Evolutionary conservation across 1,140 invertebrate genomes (phyloP).

Genomic region (Phocides pigmalion): DNA sequence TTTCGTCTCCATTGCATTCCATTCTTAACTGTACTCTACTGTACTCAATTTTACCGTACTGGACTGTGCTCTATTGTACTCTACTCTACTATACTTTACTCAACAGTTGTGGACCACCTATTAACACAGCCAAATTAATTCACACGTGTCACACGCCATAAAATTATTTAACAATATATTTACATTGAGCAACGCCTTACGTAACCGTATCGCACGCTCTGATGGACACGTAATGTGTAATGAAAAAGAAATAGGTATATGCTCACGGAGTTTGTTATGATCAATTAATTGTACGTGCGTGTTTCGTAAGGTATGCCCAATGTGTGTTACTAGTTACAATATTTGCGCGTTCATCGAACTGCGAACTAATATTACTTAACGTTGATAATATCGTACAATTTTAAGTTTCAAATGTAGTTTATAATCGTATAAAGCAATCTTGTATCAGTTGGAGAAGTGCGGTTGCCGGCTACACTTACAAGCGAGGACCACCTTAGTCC

Average conservation of each 20-base stretch:
- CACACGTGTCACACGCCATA: not conserved
- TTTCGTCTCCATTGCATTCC: no score
- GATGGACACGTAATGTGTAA: constrained; percentile 11
- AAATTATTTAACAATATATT: constrained; percentile 2
- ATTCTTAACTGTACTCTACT: no score
- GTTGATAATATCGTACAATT: constrained; percentile 18
- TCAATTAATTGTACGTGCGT: constrained; percentile 29
- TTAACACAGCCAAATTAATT: not conserved
- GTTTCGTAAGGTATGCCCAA: constrained; percentile 9
- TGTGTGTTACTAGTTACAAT: constrained; percentile 32
- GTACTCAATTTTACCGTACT: no score
- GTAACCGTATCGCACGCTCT: not conserved
- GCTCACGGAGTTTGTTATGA: constrained; percentile 29
- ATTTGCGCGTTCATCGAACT: constrained; percentile 11
- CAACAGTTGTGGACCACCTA: no score
- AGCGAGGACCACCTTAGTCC: no score
- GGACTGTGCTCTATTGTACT: no score
- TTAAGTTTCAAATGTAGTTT: no score
- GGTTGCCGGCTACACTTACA: no score
- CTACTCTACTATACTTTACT: no score
- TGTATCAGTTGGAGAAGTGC: no score
- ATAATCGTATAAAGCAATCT: no score
- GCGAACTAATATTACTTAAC: constrained; percentile 14
- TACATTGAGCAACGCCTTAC: constrained; percentile 6
- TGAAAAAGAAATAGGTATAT: constrained; percentile 24